Conservation (phyloP, 2,888 invertebrate genomes). For the Pammene fasciana region DNA sequence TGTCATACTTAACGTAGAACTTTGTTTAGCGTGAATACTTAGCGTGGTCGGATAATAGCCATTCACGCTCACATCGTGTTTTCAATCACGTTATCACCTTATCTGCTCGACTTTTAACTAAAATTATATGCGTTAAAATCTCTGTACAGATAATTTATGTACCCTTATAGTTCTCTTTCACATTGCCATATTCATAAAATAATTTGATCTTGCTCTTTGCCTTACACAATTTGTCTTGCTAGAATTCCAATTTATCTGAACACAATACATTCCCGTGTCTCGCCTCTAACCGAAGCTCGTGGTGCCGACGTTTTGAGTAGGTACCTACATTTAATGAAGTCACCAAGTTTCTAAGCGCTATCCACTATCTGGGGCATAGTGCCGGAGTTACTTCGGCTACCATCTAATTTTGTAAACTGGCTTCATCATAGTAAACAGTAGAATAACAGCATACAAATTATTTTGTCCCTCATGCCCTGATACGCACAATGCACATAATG, state of each 20-base stretch:
- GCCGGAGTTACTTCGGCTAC: slow-evolving; percentile 32
- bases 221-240: not conserved
- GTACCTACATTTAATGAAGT: slow-evolving; percentile 35
- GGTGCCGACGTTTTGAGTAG: slow-evolving; percentile 35
- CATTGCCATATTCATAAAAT: too few relatives aligned
- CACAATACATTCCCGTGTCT: slow-evolving; percentile 2
- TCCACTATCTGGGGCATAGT: slow-evolving; percentile 38
- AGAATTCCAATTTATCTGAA: not conserved
- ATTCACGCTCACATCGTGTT: too few relatives aligned
- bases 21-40: too few relatives aligned
- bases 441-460: not conserved
- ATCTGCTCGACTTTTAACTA: too few relatives aligned
- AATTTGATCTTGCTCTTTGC: too few relatives aligned
- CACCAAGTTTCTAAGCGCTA: slow-evolving; percentile 40
- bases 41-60: too few relatives aligned
- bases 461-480: not conserved
- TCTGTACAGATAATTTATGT: too few relatives aligned
- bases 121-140: too few relatives aligned
- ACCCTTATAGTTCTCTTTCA: too few relatives aligned
- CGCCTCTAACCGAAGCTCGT: slow-evolving; percentile 6
- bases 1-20: too few relatives aligned
- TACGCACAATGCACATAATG: too few relatives aligned
- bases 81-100: too few relatives aligned
- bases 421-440: not conserved
- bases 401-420: slow-evolving; percentile 38